Evolutionary conservation across 1,140 invertebrate species (phyloP).

Genomic region (Platyura marginata): DNA sequence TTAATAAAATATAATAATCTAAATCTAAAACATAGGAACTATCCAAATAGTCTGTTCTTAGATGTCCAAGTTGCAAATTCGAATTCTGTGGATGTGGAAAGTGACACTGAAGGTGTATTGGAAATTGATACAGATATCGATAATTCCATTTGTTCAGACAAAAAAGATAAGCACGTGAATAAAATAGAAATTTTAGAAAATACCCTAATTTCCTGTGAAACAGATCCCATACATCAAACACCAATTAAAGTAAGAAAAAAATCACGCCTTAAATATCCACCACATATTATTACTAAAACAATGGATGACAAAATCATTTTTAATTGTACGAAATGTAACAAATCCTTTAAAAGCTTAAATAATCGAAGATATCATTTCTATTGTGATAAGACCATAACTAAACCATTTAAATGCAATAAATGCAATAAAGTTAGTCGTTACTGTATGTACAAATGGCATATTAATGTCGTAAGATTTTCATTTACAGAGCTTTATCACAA

Average conservation of each 20-base stretch:
- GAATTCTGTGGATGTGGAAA: neutral
- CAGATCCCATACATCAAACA: too few relatives aligned
- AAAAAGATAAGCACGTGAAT: too few relatives aligned
- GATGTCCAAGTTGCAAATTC: too few relatives aligned
- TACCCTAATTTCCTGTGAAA: too few relatives aligned
- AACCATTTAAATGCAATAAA: constrained; percentile 1
- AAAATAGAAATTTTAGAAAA: too few relatives aligned
- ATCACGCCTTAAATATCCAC: neutral
- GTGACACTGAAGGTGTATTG: neutral
- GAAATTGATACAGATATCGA: neutral
- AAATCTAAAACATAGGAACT: neutral
- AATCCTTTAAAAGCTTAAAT: neutral
- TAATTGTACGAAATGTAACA: neutral
- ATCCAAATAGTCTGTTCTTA: neutral
- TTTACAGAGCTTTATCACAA: neutral
- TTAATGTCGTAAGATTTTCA: neutral
- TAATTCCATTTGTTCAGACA: too few relatives aligned
- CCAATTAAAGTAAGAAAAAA: too few relatives aligned
- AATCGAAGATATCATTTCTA: neutral
- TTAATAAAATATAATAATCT: neutral
- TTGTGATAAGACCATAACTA: neutral
- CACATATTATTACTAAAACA: neutral
- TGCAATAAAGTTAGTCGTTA: neutral
- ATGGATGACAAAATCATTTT: neutral
- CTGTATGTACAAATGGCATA: neutral